phyloP scores from a whole-genome alignment of 2,888 invertebrate genomes.

The Melitaea athalia region DNA sequence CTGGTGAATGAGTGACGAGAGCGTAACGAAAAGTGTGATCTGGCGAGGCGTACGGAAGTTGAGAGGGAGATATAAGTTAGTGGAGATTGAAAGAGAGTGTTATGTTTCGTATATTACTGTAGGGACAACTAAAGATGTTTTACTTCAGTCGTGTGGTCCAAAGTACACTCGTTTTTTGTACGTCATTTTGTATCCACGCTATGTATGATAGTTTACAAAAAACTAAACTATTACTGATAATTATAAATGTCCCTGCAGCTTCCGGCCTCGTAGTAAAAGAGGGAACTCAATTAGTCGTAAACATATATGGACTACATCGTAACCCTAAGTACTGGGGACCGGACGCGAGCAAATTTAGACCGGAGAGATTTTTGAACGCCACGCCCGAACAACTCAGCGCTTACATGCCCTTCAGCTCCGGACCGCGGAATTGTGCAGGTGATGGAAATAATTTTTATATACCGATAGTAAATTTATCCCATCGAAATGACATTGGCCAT shows the following conservation, averaged over 20 bases:
- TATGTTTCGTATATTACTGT: no score
- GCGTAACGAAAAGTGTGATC: no score
- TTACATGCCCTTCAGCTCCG: slow-evolving; percentile 52
- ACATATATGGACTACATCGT: slow-evolving; percentile 55
- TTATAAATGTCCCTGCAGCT: not conserved
- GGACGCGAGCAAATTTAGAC: slow-evolving; percentile 55
- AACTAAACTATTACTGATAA: no score
- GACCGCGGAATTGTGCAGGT: slow-evolving; percentile 56
- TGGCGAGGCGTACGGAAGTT: no score
- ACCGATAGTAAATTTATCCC: not conserved
- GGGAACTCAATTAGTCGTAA: slow-evolving; percentile 45
- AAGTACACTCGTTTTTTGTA: no score
- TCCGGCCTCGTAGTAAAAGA: slow-evolving; percentile 47
- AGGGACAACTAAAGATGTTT: no score
- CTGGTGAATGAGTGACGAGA: no score
- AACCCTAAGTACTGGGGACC: slow-evolving; percentile 60
- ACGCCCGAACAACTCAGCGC: slow-evolving; percentile 45
- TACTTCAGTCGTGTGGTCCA: no score
- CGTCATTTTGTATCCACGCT: no score
- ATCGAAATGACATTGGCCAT: not conserved
- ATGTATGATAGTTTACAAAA: no score
- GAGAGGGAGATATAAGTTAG: no score
- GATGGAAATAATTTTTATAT: not conserved
- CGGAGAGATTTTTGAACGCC: slow-evolving; percentile 55
- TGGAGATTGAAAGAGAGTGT: no score